Percentiles rank a stretch among this genome's conserved stretches.
phyloP scores from a whole-genome alignment of 2,113 vertebrate species.

The Alethe diademata region DNA sequence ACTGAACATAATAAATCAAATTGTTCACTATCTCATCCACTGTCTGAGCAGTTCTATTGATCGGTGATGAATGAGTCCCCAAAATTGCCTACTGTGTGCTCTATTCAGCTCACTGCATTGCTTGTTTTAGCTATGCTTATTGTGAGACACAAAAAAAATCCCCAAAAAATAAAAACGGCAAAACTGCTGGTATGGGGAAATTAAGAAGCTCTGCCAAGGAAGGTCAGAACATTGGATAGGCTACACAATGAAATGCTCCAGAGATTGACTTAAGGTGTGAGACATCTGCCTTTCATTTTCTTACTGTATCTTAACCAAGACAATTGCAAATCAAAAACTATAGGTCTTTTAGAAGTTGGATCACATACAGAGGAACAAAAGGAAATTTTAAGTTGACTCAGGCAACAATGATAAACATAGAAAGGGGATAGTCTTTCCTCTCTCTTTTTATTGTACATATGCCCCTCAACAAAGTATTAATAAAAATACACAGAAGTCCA shows the following conservation, averaged over 20 bases:
- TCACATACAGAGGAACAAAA: constrained; percentile 19
- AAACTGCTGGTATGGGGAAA: neutral
- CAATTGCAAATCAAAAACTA: neutral
- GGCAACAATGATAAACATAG: neutral
- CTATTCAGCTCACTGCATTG: neutral
- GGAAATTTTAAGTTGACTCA: neutral
- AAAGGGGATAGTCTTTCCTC: neutral
- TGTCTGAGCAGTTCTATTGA: constrained; percentile 16
- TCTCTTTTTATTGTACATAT: neutral
- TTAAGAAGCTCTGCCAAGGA: neutral
- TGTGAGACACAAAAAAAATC: neutral
- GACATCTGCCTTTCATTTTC: constrained; percentile 9
- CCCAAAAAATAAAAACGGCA: neutral
- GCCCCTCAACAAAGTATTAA: neutral
- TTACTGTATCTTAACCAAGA: neutral
- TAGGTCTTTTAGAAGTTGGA: constrained; percentile 8
- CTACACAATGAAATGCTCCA: neutral
- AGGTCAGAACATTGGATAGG: neutral
- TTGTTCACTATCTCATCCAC: neutral
- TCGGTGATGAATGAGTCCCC: neutral
- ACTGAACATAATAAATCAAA: neutral
- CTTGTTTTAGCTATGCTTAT: neutral
- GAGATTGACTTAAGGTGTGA: neutral
- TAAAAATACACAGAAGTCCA: neutral
- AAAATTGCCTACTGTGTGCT: neutral